Evolutionary conservation across 1,140 invertebrate species (phyloP).

Genomic region (Pseudomyrmex sp.): DNA sequence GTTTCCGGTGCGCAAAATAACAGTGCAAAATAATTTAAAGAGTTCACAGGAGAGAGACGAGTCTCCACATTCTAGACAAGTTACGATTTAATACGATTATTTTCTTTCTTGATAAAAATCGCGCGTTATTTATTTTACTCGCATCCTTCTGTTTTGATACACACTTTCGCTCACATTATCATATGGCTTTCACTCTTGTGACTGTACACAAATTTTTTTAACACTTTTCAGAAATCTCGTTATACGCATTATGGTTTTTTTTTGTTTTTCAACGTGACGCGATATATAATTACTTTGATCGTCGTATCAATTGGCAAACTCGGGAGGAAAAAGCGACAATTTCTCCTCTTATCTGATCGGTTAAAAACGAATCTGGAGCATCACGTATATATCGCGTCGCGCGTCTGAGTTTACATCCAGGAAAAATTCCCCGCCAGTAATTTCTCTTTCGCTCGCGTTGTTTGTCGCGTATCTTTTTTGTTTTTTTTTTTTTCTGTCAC

Average conservation of each 20-base stretch:
- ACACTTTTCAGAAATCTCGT: slow-evolving; percentile 2
- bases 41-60: background rate
- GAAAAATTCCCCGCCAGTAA: slow-evolving; percentile 53
- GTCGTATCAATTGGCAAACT: background rate
- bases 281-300: slow-evolving; percentile 20
- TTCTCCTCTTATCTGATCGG: slow-evolving; percentile 58
- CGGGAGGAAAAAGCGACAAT: slow-evolving; percentile 35
- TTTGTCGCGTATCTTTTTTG: slow-evolving; percentile 11
- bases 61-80: background rate
- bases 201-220: background rate
- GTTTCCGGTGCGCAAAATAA: too few species aligned
- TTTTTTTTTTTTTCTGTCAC: background rate
- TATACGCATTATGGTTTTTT: background rate
- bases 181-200: slow-evolving; percentile 21
- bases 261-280: background rate
- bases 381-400: slow-evolving; percentile 7
- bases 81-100: slow-evolving; percentile 12
- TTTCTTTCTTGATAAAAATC: background rate
- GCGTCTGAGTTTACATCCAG: slow-evolving; percentile 18
- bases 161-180: background rate
- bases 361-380: slow-evolving; percentile 53
- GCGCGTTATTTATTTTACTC: slow-evolving; percentile 2
- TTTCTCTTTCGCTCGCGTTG: slow-evolving; percentile 47
- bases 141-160: background rate
- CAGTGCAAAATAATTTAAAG: background rate